phyloP scores from a whole-genome alignment of 2,888 invertebrate species.

The Pristionchus japonicus region DNA sequence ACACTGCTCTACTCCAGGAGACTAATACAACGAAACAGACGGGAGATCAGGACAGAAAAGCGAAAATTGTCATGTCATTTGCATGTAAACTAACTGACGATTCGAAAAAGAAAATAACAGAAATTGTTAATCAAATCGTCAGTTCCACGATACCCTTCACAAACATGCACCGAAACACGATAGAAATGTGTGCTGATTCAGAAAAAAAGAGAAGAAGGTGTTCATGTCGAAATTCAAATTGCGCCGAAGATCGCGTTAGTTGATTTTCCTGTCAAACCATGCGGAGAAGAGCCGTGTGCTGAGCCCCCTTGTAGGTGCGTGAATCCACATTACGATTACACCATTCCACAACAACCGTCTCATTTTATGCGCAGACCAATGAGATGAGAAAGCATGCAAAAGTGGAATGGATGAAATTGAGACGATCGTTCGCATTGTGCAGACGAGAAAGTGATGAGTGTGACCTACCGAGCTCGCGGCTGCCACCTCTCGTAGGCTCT shows the following conservation, averaged over 20 bases:
- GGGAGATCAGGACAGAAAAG: too few relatives aligned
- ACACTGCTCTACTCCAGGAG: neutral
- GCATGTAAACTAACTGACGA: too few relatives aligned
- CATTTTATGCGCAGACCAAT: too few relatives aligned
- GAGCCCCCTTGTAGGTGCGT: neutral
- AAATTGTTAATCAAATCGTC: neutral
- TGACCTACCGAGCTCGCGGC: slow-evolving; percentile 84
- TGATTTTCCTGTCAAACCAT: neutral
- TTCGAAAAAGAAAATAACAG: too few relatives aligned
- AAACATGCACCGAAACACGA: neutral
- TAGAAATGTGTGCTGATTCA: neutral
- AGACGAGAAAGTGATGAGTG: neutral
- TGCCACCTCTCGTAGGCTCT: slow-evolving; percentile 99
- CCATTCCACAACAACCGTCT: neutral
- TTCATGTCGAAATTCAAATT: neutral
- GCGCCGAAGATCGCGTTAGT: neutral
- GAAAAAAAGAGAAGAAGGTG: neutral
- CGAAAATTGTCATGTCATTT: too few relatives aligned
- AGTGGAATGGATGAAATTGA: neutral
- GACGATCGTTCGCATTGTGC: neutral
- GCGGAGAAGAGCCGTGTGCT: neutral
- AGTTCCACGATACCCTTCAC: neutral
- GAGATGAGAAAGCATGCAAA: too few relatives aligned
- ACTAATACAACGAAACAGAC: too few relatives aligned
- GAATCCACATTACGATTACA: neutral